Conservation (phyloP, 2,113 vertebrate genomes). For the Phycodurus eques region DNA sequence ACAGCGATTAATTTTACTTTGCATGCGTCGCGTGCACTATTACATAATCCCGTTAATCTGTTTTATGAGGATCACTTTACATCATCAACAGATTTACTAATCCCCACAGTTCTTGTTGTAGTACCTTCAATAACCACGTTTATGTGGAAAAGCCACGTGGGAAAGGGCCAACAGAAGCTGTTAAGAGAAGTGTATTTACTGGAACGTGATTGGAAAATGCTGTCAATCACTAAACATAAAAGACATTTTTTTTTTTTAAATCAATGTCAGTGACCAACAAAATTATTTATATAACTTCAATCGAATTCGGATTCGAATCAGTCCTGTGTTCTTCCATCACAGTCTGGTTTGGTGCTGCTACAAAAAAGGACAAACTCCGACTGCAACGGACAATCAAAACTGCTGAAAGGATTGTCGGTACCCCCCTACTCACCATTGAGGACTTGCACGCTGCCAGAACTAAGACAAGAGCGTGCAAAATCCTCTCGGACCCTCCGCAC, state of each 20-base stretch:
- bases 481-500: no score
- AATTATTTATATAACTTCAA: neutral
- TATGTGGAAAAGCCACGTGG: neutral
- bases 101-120: neutral
- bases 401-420: no score
- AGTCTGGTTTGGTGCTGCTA: no score
- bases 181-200: neutral
- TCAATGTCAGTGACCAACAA: neutral
- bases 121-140: neutral
- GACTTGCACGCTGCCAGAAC: no score
- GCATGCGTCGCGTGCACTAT: neutral
- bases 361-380: no score
- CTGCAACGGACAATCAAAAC: no score
- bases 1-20: neutral
- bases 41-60: constrained; percentile 9
- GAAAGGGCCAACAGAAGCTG: neutral
- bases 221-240: neutral
- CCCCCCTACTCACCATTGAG: no score
- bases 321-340: no score
- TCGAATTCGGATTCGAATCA: no score
- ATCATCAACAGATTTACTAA: constrained; percentile 10
- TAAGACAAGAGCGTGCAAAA: no score
- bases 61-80: neutral
- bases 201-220: neutral
- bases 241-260: no score